Conservation (phyloP, 92 coral and sea anemone genomes). For the Umimayanthus kanabou region DNA sequence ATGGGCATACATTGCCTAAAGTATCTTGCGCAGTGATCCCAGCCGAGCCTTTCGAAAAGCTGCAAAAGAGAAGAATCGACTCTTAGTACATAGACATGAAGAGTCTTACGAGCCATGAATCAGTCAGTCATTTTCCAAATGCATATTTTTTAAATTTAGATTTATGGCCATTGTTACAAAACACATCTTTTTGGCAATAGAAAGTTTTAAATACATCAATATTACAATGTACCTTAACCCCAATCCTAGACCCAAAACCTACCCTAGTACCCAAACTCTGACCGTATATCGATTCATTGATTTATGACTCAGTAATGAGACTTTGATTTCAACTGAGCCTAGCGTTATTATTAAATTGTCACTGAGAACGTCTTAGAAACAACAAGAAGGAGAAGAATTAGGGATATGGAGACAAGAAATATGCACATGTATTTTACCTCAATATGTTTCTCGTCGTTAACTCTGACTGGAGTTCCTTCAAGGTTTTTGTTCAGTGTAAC, state of each 20-base stretch:
- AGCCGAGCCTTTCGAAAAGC: slow-evolving; percentile 87
- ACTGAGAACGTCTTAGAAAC: background rate
- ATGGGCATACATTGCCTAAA: slow-evolving; percentile 72
- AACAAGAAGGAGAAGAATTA: background rate
- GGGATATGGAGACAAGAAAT: background rate
- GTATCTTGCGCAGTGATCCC: slow-evolving; percentile 77
- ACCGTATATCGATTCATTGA: no score
- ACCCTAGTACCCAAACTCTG: no score
- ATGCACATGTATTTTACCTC: background rate
- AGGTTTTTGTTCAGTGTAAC: slow-evolving; percentile 34
- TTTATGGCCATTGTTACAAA: no score
- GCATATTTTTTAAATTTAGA: no score
- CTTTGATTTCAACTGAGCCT: no score
- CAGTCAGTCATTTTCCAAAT: no score
- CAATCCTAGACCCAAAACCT: no score
- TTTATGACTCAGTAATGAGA: no score
- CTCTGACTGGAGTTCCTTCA: slow-evolving; percentile 42
- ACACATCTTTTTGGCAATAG: no score
- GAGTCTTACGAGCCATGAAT: background rate
- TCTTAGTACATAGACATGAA: background rate
- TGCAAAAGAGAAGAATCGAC: slow-evolving; percentile 38
- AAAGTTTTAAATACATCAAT: no score
- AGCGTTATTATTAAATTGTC: background rate
- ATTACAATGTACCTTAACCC: no score
- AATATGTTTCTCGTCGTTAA: slow-evolving; percentile 42